phyloP scores from a whole-genome alignment of 2,888 invertebrate species.

The Smittia aterrima region DNA sequence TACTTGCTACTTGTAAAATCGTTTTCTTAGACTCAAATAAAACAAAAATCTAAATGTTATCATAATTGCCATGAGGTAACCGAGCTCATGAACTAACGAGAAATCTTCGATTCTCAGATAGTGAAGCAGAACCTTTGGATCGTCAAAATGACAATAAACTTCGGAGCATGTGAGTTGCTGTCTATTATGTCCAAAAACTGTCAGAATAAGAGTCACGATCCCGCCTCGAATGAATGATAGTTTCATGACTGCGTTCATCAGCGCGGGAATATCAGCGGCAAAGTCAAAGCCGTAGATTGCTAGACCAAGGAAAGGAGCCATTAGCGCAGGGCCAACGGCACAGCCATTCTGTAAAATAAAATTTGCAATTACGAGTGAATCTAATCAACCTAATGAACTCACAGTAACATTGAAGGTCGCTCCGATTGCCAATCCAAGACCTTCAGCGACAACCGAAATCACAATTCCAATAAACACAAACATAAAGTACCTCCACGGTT shows the following conservation, averaged over 20 bases:
- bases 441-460: constrained; percentile 73
- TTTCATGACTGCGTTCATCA: constrained; percentile 64
- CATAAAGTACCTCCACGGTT: constrained; percentile 62
- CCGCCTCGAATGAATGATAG: constrained; percentile 66
- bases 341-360: constrained; percentile 62
- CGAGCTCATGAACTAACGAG: constrained; percentile 61
- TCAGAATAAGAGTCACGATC: constrained; percentile 62
- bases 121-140: constrained; percentile 62
- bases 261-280: constrained; percentile 61
- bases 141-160: constrained; percentile 65
- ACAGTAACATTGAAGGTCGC: constrained; percentile 66
- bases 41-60: constrained; percentile 59
- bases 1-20: constrained; percentile 18
- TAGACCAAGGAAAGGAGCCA: constrained; percentile 66
- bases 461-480: constrained; percentile 67
- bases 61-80: constrained; percentile 57
- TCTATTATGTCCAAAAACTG: constrained; percentile 64
- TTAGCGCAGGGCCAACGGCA: constrained; percentile 64
- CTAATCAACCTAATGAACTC: constrained; percentile 48
- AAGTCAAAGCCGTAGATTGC: constrained; percentile 71
- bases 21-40: constrained; percentile 59
- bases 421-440: constrained; percentile 75
- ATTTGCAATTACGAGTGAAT: not conserved
- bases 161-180: constrained; percentile 59
- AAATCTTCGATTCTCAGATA: constrained; percentile 61